Evolutionary conservation across 2,113 vertebrate genomes (phyloP).

Genomic region (Bos indicus): DNA sequence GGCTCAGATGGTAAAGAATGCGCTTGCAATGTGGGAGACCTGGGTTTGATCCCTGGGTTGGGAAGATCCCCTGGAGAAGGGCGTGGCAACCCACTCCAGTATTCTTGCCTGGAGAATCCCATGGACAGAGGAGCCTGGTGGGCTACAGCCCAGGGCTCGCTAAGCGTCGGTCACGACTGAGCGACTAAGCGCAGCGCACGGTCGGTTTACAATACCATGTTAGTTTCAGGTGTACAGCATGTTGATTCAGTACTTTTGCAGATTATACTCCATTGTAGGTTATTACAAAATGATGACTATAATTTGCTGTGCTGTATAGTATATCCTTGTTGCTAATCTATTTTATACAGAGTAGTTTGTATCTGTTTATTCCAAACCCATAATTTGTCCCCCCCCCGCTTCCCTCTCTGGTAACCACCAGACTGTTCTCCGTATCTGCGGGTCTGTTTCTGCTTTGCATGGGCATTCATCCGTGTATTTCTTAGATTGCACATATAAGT

Average conservation of each 20-base stretch:
- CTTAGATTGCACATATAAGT: background rate
- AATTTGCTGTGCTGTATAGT: background rate
- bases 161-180: background rate
- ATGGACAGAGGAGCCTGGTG: background rate
- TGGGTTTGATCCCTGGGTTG: background rate
- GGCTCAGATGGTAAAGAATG: background rate
- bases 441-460: background rate
- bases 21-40: background rate
- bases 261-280: background rate
- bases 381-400: background rate
- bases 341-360: background rate
- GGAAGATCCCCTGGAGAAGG: background rate
- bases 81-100: background rate
- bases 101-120: background rate
- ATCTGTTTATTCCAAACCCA: background rate
- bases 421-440: accelerated
- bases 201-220: accelerated
- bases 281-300: background rate
- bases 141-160: accelerated
- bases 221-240: background rate
- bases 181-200: accelerated
- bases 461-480: accelerated
- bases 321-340: background rate
- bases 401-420: background rate
- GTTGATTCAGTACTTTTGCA: background rate